Evolutionary conservation across 2,888 invertebrate genomes (phyloP), one percentile per base, ranked within the genome.

Genomic region (Troglohyphantes excavatus): DNA sequence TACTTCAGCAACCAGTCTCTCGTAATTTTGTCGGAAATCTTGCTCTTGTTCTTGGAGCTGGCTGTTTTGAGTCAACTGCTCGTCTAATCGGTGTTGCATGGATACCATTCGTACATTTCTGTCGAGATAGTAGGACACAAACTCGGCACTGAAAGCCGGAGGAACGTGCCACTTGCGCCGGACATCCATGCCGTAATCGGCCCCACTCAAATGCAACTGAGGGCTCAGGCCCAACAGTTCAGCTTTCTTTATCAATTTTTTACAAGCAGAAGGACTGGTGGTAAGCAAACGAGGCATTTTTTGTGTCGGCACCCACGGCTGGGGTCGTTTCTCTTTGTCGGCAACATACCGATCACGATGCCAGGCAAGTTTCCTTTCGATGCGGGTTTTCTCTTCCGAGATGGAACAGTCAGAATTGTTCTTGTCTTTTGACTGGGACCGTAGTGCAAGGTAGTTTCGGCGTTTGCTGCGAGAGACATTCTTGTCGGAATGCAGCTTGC

Each of bases 91-190:
- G 27, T 95, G 95, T 92, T 97, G 96, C 94, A 98, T 95, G 17
- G 96, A 96, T 3, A 96, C 95, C 85, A 98, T 95, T 17, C 98
- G 95, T 3, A 96, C 95, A 93, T 98, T 97, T 27, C 98, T 95
- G 93, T 98, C 98, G 93, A 98, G 94, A 93, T 97, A 98, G 93
- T 99, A 99, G 0, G 97, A 97, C 75, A 98, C 96, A 93, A 98
- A 99, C 93, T 98, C 98, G 0, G 98, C 97, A 70, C 97, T 97
- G 93, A 99, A 97, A 0, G 98, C 98, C 0, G 98, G 98, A 0
- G 97, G 96, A 90, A 98, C 96, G 93, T 98, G 97, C 97, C 98
- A 98, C 92, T 98, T 98, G 92, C 97, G 97, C 11, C 97, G 95
- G 5, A 97, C 96, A 93, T 98, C 98, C 3, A 96, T 96, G 21